Evolutionary conservation across 2,888 invertebrate genomes (phyloP).

Genomic region (Lepas anatifera): DNA sequence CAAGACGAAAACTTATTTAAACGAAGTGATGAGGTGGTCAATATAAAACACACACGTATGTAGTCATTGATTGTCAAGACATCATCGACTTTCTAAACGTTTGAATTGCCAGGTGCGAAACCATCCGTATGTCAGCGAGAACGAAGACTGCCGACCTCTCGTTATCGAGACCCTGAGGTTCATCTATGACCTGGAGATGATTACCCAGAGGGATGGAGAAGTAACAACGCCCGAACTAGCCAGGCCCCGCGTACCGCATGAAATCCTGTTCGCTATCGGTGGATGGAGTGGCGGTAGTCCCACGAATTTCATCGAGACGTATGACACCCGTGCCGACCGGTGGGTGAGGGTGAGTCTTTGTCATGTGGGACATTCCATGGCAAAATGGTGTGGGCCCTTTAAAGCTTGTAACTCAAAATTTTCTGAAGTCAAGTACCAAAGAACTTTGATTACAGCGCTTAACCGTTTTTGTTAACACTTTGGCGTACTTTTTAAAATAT

Average conservation of each 20-base stretch:
- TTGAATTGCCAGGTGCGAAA: slow-evolving; percentile 50
- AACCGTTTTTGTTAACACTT: too few relatives aligned
- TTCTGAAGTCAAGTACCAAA: too few relatives aligned
- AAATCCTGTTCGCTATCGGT: slow-evolving; percentile 31
- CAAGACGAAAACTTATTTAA: too few relatives aligned
- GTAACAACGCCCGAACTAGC: slow-evolving; percentile 59
- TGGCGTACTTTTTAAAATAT: too few relatives aligned
- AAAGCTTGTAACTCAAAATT: too few relatives aligned
- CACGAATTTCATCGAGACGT: slow-evolving; percentile 7
- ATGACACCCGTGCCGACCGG: slow-evolving; percentile 2
- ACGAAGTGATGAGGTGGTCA: too few relatives aligned
- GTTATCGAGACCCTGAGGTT: slow-evolving; percentile 84
- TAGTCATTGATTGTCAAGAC: too few relatives aligned
- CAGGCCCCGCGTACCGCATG: slow-evolving; percentile 58
- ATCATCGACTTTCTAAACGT: too few relatives aligned
- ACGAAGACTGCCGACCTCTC: slow-evolving; percentile 71
- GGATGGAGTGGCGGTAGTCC: not conserved
- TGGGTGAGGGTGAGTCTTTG: not conserved
- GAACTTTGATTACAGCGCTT: too few relatives aligned
- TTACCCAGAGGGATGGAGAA: slow-evolving; percentile 60
- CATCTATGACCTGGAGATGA: slow-evolving; percentile 82
- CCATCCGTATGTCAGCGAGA: slow-evolving; percentile 69
- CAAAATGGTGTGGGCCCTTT: too few relatives aligned
- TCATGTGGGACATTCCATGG: too few relatives aligned
- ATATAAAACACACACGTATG: too few relatives aligned